Percentiles rank a stretch among this genome's conserved stretches.
Evolutionary conservation across 2,113 vertebrate genomes (phyloP).

Genomic region (Anhinga rufa): DNA sequence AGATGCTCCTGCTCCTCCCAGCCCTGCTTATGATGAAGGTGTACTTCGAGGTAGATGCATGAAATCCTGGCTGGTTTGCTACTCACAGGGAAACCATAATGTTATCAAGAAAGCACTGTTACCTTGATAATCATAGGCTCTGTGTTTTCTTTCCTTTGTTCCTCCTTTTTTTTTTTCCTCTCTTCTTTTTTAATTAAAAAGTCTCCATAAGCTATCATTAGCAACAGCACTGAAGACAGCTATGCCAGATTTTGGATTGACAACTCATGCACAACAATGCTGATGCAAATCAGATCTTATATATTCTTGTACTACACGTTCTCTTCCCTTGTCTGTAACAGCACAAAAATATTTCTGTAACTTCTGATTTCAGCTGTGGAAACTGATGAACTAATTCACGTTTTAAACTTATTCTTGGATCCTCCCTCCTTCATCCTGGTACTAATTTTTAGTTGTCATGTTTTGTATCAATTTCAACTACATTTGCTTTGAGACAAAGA

Average conservation of each 20-base stretch:
- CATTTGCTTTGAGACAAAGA: not conserved
- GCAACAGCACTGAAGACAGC: not conserved
- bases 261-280: not conserved
- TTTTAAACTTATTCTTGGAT: not conserved
- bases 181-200: not conserved
- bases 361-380: not conserved
- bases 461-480: not conserved
- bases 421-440: not conserved
- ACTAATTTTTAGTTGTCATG: not conserved
- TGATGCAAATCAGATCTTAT: not conserved
- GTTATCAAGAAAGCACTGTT: not conserved
- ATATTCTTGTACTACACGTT: not conserved
- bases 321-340: not conserved
- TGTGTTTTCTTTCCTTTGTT: not conserved
- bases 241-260: not conserved
- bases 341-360: not conserved
- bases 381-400: not conserved
- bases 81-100: not conserved
- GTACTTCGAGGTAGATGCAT: not conserved
- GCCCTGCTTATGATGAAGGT: not conserved
- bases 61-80: not conserved
- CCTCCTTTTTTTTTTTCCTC: rapidly evolving
- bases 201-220: not conserved
- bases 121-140: not conserved
- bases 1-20: not conserved